Base-by-base conservation (phyloP, 2,797 vertebrate genomes). In the Gorsachius magnificus region DNA sequence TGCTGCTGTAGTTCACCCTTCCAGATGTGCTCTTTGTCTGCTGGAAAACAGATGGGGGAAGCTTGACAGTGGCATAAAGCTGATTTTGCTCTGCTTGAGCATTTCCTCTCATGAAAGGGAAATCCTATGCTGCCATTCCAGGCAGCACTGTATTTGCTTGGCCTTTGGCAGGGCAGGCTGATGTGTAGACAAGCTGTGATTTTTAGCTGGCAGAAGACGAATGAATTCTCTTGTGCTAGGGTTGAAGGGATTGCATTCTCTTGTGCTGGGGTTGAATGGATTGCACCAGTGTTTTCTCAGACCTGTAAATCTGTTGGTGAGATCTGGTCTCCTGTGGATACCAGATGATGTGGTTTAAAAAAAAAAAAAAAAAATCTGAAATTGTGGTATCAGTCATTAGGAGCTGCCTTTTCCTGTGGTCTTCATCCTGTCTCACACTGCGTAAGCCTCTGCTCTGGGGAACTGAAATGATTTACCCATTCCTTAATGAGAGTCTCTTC, bases 41-140 rank as follows among this genome's bases (percentile, higher is more conserved):
- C 53, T 28, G 41, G 80, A 58, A 79, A 46, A 41, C 24, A 46
- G 22, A 36, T 25, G 16, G 9, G 5, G 14, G 43, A 36, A 58
- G 13, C 41, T 26, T 43, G 25, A 26, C 8, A 25, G 46, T 20
- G 76, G 6, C 29, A 26, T n/a, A 29, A 68, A 54, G 16, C 4
- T 77, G 26, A 53, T 50, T 65, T 65, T 87, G 3, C 11, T 64
- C 25, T 70, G 1, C 24, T 65, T 19, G 10, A 74, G 36, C 6
- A 7, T 81, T 69, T 65, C 14, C 18, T 18, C 41, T 83, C 6
- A 5, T 4, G 6, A 56, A 61, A 61, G 21, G 21, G 28, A 77
- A 50, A 35, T 20, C 31, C 16, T 2, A 13, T 38, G 28, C 45
- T 0, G 1, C 68, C 36, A 38, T 54, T 76, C 8, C 17, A 54